Conservation (phyloP, 2,888 invertebrate genomes). For the Baccha elongata region DNA sequence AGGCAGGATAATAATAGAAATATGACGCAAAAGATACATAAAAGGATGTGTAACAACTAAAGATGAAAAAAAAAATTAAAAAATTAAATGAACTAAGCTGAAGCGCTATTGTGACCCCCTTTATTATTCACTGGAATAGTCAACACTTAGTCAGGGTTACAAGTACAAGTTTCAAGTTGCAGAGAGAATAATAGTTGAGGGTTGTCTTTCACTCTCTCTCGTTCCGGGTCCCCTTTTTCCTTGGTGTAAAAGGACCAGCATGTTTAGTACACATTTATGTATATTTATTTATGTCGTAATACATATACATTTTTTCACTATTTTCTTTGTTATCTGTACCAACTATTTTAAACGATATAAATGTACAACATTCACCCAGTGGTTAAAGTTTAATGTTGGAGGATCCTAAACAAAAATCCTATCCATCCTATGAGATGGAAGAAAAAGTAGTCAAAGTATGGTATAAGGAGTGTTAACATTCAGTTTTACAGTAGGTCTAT, state of each 20-base stretch:
- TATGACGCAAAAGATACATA: not conserved
- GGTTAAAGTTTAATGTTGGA: constrained; percentile 69
- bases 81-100: constrained; percentile 45
- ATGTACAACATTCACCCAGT: constrained; percentile 66
- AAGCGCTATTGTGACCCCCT: constrained; percentile 55
- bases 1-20: not conserved
- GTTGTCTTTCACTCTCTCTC: constrained; percentile 42
- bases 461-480: constrained; percentile 26
- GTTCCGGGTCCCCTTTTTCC: constrained; percentile 2
- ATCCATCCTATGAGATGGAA: constrained; percentile 7
- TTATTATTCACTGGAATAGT: constrained; percentile 60
- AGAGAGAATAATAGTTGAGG: constrained; percentile 56
- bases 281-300: constrained; percentile 23
- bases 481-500: not conserved
- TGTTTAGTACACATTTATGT: constrained; percentile 30
- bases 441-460: constrained; percentile 18
- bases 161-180: constrained; percentile 63
- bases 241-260: constrained; percentile 13
- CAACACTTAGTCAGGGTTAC: constrained; percentile 62
- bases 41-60: constrained; percentile 28
- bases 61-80: constrained; percentile 14
- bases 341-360: constrained; percentile 70
- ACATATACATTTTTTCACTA: constrained; percentile 1
- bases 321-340: constrained; percentile 43
- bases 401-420: constrained; percentile 46